Conservation (phyloP, 2,888 invertebrate species). For the Scaptomyza parva region DNA sequence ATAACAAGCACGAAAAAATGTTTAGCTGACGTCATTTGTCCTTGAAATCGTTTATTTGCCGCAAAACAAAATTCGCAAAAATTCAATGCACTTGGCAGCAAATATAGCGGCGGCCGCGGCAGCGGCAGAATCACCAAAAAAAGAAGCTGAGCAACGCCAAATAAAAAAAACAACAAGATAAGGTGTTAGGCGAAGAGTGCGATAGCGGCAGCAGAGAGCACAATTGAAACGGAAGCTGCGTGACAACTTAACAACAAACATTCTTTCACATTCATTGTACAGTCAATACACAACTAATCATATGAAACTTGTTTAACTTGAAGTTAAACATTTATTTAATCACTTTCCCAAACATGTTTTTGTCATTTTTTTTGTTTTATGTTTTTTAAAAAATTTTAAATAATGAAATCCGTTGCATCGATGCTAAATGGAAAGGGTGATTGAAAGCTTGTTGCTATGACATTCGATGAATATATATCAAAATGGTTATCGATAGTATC, state of each 20-base stretch:
- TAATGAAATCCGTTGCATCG: constrained; percentile 11
- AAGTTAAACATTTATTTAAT: not conserved
- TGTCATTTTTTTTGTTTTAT: not conserved
- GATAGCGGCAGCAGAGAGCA: constrained; percentile 40
- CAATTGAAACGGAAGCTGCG: constrained; percentile 20
- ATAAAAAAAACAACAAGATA: constrained; percentile 51
- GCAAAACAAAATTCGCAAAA: constrained; percentile 74
- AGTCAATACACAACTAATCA: not conserved
- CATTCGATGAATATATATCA: constrained; percentile 5
- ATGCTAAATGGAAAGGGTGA: not conserved
- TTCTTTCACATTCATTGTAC: not conserved
- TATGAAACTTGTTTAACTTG: not conserved
- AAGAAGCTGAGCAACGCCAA: constrained; percentile 35
- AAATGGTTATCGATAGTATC: constrained; percentile 27
- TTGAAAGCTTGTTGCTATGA: constrained; percentile 11
- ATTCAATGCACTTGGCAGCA: constrained; percentile 76
- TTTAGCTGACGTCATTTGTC: constrained; percentile 81
- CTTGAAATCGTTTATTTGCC: constrained; percentile 76
- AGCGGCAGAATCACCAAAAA: constrained; percentile 18
- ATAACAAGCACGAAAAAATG: constrained; percentile 62
- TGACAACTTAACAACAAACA: not conserved
- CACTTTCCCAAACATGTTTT: too few species aligned
- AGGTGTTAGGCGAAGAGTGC: constrained; percentile 35
- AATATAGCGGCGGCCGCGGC: constrained; percentile 18
- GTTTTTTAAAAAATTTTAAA: constrained; percentile 5